phyloP scores from a whole-genome alignment of 2,113 vertebrate genomes.

The Plestiodon gilberti region DNA sequence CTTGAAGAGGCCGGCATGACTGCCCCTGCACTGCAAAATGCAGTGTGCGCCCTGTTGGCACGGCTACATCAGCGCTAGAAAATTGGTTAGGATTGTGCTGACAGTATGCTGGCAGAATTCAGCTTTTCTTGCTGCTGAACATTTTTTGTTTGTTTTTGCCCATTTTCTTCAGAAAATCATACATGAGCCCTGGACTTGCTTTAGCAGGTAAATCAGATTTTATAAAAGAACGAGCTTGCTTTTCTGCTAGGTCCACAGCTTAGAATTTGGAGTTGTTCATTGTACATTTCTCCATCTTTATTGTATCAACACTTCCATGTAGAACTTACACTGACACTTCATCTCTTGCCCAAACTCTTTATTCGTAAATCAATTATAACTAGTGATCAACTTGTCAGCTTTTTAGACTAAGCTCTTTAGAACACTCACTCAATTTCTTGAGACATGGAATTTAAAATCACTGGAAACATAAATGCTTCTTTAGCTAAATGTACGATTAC shows the following conservation, averaged over 20 bases:
- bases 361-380: slow-evolving; percentile 3
- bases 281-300: background rate
- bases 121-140: background rate
- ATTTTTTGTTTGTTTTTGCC: background rate
- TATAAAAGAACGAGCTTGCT: background rate
- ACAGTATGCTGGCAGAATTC: background rate
- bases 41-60: too few species aligned
- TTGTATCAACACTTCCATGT: background rate
- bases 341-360: background rate
- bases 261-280: background rate
- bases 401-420: slow-evolving; percentile 7
- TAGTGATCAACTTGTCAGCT: background rate
- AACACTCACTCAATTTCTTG: background rate
- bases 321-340: background rate
- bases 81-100: too few species aligned
- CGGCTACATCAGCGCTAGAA: too few species aligned
- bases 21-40: too few species aligned
- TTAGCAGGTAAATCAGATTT: background rate
- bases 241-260: background rate
- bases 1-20: too few species aligned
- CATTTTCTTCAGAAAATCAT: background rate
- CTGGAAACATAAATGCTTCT: background rate
- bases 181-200: background rate
- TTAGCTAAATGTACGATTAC: background rate
- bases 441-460: background rate